A percentile compares a stretch with the other conserved stretches of the same genome.
phyloP scores from a whole-genome alignment of 2,888 invertebrate species.

The Caenorhabditis panamensis region DNA sequence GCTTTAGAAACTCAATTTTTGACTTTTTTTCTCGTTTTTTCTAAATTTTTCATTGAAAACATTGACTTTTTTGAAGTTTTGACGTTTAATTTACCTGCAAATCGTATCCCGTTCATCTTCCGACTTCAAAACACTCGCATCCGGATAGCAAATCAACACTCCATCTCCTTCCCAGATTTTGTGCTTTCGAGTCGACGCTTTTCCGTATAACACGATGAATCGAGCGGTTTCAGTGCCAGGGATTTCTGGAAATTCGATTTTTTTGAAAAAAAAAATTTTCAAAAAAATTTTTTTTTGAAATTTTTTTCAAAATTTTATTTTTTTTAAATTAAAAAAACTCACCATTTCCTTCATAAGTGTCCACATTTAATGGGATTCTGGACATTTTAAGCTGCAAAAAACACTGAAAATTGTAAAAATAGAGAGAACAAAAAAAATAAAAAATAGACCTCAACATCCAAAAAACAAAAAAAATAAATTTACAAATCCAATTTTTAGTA shows the following conservation, averaged over 20 bases:
- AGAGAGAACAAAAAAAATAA: not conserved
- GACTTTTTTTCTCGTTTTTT: too few relatives aligned
- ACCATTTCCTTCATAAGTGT: constrained; percentile 52
- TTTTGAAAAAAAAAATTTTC: too few relatives aligned
- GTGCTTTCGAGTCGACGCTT: constrained; percentile 71
- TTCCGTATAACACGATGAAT: constrained; percentile 71
- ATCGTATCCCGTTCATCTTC: constrained; percentile 62
- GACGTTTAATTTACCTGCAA: constrained; percentile 40
- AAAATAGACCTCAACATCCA: not conserved
- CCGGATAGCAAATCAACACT: constrained; percentile 57
- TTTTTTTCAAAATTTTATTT: not conserved
- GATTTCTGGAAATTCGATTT: constrained; percentile 17
- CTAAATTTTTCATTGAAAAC: too few relatives aligned
- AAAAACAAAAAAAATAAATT: not conserved
- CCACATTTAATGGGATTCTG: constrained; percentile 38
- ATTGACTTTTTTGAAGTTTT: too few relatives aligned
- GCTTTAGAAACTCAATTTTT: too few relatives aligned
- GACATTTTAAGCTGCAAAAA: constrained; percentile 27
- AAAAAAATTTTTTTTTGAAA: too few relatives aligned
- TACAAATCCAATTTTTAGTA: not conserved
- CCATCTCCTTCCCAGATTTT: constrained; percentile 76
- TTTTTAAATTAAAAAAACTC: constrained; percentile 6
- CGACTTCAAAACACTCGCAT: constrained; percentile 53
- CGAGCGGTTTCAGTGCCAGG: constrained; percentile 54
- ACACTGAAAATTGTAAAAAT: not conserved